phyloP scores from a whole-genome alignment of 2,113 vertebrate species.

The Phrynosoma platyrhinos region DNA sequence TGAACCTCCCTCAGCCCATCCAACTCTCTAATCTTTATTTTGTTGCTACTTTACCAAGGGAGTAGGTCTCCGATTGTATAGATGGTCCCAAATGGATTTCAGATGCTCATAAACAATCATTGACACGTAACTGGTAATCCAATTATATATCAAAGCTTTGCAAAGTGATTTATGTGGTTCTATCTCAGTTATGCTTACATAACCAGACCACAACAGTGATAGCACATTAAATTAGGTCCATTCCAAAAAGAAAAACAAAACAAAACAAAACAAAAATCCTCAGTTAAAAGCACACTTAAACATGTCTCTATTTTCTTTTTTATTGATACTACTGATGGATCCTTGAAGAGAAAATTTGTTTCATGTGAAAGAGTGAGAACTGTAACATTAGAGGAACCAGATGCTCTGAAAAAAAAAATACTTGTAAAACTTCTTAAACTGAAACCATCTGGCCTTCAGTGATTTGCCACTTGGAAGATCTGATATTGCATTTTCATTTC shows the following conservation, averaged over 20 bases:
- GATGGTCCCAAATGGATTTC: background rate
- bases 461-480: conserved; percentile 60
- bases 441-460: conserved; percentile 59
- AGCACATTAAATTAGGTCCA: conserved; percentile 22
- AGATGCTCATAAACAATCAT: background rate
- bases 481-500: conserved; percentile 42
- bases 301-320: background rate
- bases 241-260: background rate
- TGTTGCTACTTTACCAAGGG: background rate
- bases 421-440: conserved; percentile 53
- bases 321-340: background rate
- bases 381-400: conserved; percentile 64
- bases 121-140: background rate
- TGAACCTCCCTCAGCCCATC: background rate
- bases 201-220: background rate
- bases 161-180: background rate
- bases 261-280: background rate
- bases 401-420: conserved; percentile 60
- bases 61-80: background rate
- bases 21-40: background rate
- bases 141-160: background rate
- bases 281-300: background rate
- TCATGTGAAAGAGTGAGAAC: conserved; percentile 41
- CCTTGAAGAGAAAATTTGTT: background rate
- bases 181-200: background rate